These are phyloP conservation scores for Hylaeus volcanicus DNA, from an alignment of 1,140 invertebrate genomes.

Conservation along the genomic window DNA sequence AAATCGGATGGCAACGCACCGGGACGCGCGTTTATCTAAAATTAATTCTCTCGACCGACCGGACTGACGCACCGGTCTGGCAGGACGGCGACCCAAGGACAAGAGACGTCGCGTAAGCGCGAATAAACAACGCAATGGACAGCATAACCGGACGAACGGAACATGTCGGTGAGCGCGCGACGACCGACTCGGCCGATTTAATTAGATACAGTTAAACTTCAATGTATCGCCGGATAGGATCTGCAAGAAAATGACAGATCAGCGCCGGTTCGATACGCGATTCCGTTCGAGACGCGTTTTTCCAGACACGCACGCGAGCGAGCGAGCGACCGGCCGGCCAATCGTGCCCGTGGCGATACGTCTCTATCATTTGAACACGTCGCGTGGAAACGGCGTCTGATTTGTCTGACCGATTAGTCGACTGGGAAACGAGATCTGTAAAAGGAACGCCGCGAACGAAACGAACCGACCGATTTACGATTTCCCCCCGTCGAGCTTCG, in stretches of 20 bases:
- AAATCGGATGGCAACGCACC: background rate
- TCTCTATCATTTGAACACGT: constrained; percentile 28
- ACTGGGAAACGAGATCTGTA: background rate
- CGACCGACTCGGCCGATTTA: background rate
- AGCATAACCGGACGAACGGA: constrained; percentile 19
- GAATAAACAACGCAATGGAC: constrained; percentile 22
- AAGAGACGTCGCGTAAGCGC: background rate
- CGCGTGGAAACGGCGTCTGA: background rate
- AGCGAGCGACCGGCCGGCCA: no score
- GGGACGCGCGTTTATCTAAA: background rate
- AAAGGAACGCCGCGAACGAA: background rate
- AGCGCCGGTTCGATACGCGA: constrained; percentile 16
- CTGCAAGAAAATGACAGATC: constrained; percentile 35
- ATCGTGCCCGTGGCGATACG: background rate
- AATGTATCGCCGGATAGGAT: background rate
- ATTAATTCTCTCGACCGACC: background rate
- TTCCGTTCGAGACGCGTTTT: constrained; percentile 13
- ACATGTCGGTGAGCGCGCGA: background rate
- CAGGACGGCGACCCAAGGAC: constrained; percentile 6
- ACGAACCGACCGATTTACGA: background rate
- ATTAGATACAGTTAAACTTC: constrained; percentile 20
- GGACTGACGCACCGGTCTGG: background rate
- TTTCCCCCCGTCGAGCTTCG: background rate
- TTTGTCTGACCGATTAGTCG: constrained; percentile 25
- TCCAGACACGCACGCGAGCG: background rate